Conservation (phyloP, 92 coral and sea anemone genomes). For the Muricea muricata region DNA sequence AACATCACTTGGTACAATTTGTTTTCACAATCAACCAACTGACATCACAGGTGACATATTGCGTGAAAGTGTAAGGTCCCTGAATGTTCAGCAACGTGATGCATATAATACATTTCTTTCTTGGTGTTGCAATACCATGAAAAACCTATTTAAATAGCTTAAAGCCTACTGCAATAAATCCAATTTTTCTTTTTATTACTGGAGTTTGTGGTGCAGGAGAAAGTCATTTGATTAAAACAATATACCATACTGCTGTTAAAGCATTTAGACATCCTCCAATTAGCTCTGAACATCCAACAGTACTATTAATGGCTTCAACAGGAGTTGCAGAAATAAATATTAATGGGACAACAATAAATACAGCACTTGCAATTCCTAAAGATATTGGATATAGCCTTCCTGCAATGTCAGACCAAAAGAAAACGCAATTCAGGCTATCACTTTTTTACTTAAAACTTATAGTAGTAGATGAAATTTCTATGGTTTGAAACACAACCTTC, state of each 20-base stretch:
- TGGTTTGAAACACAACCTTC: too few species aligned
- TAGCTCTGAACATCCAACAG: not conserved
- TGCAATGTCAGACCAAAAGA: too few species aligned
- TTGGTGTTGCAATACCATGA: constrained; percentile 34
- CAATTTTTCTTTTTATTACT: too few species aligned
- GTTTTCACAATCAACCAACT: constrained; percentile 15
- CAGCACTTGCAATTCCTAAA: not conserved
- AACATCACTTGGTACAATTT: not conserved
- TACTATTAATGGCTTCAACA: not conserved
- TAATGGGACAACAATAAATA: not conserved
- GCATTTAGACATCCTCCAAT: constrained; percentile 14
- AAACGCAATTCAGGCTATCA: not conserved
- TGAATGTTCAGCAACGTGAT: constrained; percentile 9
- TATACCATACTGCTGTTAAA: constrained; percentile 4
- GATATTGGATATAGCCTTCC: not conserved
- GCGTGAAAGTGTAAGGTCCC: constrained; percentile 18
- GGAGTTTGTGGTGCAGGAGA: not conserved
- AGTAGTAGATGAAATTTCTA: too few species aligned
- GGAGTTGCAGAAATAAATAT: not conserved
- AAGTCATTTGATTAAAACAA: too few species aligned
- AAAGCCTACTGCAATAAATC: not conserved
- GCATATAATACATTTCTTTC: constrained; percentile 6
- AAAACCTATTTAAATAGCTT: not conserved
- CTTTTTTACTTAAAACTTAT: too few species aligned
- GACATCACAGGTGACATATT: constrained; percentile 16